Evolutionary conservation across 2,797 vertebrate species (phyloP), one percentile per base, ranked within the genome.

Genomic region (Myotis planiceps): DNA sequence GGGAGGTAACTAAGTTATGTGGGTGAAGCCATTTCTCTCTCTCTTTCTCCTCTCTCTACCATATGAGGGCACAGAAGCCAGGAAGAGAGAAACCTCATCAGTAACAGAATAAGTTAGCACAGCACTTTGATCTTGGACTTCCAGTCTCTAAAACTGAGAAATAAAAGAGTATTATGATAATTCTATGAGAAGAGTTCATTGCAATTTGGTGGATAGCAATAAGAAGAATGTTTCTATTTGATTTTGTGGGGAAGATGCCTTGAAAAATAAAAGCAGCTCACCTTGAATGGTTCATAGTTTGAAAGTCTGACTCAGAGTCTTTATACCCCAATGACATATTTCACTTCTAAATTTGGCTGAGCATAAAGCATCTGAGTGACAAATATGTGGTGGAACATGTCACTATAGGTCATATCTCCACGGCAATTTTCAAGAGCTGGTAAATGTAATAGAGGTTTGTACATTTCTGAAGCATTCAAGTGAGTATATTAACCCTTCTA

Each of bases 281-380:
- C 32, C 27, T 82, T 75, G 76, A 87, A 37, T 19, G 34, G 29
- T 39, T 78, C 37, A 55, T 60, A 34, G 23, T 75, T 94, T 87
- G 68, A 84, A 93, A 95, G 69, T 92, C 55, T 96, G 88, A 91
- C 66, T 95, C 75, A 75, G 49, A 96, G 49, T 68, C 32, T 86
- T 89, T 93, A 89, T 27, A n/a, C 10, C 83, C 45, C 63, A 91
- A 4, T 87, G 91, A 84, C 53, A 71, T 45, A 81, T 96, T 96
- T 97, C 76, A 42, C 37, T 95, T 86, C 87, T 65, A 94, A 89
- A 94, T 78, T 78, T 93, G 75, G 55, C 63, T 90, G 47, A 74
- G 60, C 63, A 71, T 79, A 90, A 89, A 94, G 71, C 51, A 34
- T 81, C 55, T 63, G 55, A 97, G 45, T 96, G 89, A 79, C 51